These are phyloP conservation scores for Phoenoteleia sp. DNA, from an alignment of 2,888 invertebrate species.

Conservation along the genomic window DNA sequence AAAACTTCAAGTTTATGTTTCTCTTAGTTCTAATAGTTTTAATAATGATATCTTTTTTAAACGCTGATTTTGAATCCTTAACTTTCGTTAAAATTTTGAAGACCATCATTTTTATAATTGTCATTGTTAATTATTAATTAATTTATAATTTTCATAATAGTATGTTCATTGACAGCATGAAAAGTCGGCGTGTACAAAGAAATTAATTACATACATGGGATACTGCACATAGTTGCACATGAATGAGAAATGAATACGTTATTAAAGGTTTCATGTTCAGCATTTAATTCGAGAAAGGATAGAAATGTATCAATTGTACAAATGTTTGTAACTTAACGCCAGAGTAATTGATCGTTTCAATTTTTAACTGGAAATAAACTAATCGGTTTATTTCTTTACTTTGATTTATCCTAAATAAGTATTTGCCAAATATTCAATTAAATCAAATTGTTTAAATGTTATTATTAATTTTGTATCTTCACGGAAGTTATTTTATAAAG, in stretches of 20 bases:
- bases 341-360: no score
- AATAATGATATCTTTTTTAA: background rate
- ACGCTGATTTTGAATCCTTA: background rate
- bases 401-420: no score
- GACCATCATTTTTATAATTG: conserved; percentile 13
- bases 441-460: no score
- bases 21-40: no score
- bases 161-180: conserved; percentile 31
- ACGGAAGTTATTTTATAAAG: no score
- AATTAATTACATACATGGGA: conserved; percentile 52
- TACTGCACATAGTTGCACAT: conserved; percentile 57
- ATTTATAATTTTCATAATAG: conserved; percentile 19
- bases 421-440: no score
- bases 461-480: background rate
- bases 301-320: conserved; percentile 41
- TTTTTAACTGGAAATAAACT: no score
- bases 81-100: background rate
- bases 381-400: no score
- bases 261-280: conserved; percentile 29
- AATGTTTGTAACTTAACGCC: no score
- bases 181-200: conserved; percentile 24
- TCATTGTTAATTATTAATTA: conserved; percentile 15
- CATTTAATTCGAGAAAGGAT: conserved; percentile 32
- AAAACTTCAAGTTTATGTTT: no score
- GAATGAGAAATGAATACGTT: conserved; percentile 49